These are phyloP conservation scores for Dipodomys merriami DNA, from an alignment of 2,113 vertebrate genomes.

Conservation along the genomic window DNA sequence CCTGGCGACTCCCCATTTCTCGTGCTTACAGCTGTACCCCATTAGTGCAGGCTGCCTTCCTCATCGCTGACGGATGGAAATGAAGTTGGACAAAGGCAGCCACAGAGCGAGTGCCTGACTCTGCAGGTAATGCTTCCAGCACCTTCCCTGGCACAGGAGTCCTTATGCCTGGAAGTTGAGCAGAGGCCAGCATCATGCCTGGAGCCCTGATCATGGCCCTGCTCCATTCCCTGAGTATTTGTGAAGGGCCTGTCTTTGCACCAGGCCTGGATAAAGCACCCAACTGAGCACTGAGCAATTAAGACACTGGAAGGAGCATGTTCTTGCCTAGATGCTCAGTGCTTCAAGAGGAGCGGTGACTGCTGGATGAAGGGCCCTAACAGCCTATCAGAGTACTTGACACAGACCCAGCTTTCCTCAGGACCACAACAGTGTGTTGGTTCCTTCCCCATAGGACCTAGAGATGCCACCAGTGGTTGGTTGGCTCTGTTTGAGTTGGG, in stretches of 20 bases:
- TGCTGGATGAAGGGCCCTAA: not conserved
- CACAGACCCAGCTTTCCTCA: not conserved
- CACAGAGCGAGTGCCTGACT: conserved; percentile 20
- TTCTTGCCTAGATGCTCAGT: not conserved
- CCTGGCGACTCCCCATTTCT: conserved; percentile 48
- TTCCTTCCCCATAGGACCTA: too few relatives aligned
- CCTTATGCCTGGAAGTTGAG: not conserved
- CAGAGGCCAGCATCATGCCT: not conserved
- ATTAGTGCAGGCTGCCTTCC: conserved; percentile 49
- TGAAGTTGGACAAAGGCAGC: conserved; percentile 23
- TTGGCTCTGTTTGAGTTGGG: not conserved
- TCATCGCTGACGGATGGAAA: conserved; percentile 58
- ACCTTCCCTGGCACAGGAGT: not conserved
- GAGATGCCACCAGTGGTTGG: too few relatives aligned
- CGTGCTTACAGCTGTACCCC: conserved; percentile 7
- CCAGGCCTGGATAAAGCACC: not conserved
- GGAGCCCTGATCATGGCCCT: not conserved
- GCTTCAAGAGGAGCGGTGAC: too few relatives aligned
- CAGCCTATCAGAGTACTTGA: not conserved
- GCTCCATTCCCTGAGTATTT: not conserved
- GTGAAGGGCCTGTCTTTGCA: not conserved
- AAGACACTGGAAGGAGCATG: too few relatives aligned
- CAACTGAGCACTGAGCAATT: not conserved
- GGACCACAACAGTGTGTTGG: too few relatives aligned
- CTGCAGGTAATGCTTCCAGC: not conserved